phyloP scores from a whole-genome alignment of 2,113 vertebrate genomes.

The Lota lota region DNA sequence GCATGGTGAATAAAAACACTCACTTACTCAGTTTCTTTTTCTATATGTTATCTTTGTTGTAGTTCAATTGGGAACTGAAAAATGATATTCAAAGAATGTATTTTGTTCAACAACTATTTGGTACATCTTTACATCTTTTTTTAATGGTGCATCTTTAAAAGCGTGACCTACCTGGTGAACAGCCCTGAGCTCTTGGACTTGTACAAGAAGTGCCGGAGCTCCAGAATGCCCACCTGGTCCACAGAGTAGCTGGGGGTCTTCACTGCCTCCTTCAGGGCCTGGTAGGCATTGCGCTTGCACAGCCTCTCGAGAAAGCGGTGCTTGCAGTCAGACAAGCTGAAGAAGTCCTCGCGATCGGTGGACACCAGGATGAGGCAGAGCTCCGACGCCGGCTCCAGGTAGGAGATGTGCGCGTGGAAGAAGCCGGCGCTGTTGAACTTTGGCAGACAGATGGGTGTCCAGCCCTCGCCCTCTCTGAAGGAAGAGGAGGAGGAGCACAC shows the following conservation, averaged over 20 bases:
- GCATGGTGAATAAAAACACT: slow-evolving; percentile 14
- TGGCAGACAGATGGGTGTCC: slow-evolving; percentile 96
- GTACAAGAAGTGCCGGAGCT: slow-evolving; percentile 96
- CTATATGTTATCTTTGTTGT: not conserved
- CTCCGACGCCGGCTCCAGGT: slow-evolving; percentile 84
- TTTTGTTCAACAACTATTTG: no score
- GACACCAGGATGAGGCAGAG: slow-evolving; percentile 94
- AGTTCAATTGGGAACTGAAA: not conserved
- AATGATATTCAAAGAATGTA: not conserved
- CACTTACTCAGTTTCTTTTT: not conserved
- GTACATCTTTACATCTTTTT: no score
- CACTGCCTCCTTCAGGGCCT: slow-evolving; percentile 82
- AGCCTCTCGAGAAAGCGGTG: slow-evolving; percentile 88
- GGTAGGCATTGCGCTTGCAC: slow-evolving; percentile 81
- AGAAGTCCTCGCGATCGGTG: slow-evolving; percentile 93
- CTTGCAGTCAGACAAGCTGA: slow-evolving; percentile 91
- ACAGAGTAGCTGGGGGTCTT: slow-evolving; percentile 83
- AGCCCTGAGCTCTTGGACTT: slow-evolving; percentile 97
- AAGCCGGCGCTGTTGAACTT: slow-evolving; percentile 94
- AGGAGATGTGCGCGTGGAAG: slow-evolving; percentile 96
- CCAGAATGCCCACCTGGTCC: slow-evolving; percentile 86
- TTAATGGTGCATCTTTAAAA: no score
- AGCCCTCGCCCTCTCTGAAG: slow-evolving; percentile 94
- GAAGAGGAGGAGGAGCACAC: slow-evolving; percentile 92
- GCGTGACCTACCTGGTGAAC: slow-evolving; percentile 89